Percentiles rank a stretch among this genome's conserved stretches.
phyloP scores from a whole-genome alignment of 2,888 invertebrate genomes.

The Linnaemya vulpina region DNA sequence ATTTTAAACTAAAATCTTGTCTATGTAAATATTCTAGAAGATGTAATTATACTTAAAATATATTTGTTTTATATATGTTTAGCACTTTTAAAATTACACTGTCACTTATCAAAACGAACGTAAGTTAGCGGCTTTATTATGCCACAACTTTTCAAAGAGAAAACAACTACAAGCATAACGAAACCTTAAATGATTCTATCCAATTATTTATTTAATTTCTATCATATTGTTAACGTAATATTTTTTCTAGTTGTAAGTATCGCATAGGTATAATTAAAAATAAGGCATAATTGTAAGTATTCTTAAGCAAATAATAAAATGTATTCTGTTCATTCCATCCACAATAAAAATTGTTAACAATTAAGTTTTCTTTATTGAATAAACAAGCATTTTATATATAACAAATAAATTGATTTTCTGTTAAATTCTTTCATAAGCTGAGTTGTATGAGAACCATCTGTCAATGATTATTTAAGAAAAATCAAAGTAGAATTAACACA shows the following conservation, averaged over 20 bases:
- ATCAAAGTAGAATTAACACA: background rate
- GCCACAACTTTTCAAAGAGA: background rate
- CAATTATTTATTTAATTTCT: conserved; percentile 19
- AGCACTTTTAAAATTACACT: background rate
- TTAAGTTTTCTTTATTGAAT: conserved; percentile 46
- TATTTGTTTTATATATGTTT: background rate
- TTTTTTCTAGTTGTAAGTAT: conserved; percentile 41
- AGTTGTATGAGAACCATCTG: background rate
- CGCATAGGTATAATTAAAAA: background rate
- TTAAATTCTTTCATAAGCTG: background rate
- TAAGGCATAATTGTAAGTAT: background rate
- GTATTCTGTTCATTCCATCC: conserved; percentile 68
- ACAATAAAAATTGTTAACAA: conserved; percentile 36
- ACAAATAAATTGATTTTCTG: background rate
- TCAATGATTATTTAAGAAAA: background rate
- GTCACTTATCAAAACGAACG: background rate
- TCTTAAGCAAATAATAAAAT: background rate
- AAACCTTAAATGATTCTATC: background rate
- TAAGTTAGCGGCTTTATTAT: conserved; percentile 14
- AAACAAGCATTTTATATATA: conserved; percentile 22
- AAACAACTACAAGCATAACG: conserved; percentile 1
- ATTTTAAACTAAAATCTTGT: background rate
- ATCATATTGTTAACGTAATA: conserved; percentile 33
- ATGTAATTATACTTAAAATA: background rate
- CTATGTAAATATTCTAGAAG: background rate